Evolutionary conservation across 2,888 invertebrate species (phyloP).

Genomic region (Adineta ricciae): DNA sequence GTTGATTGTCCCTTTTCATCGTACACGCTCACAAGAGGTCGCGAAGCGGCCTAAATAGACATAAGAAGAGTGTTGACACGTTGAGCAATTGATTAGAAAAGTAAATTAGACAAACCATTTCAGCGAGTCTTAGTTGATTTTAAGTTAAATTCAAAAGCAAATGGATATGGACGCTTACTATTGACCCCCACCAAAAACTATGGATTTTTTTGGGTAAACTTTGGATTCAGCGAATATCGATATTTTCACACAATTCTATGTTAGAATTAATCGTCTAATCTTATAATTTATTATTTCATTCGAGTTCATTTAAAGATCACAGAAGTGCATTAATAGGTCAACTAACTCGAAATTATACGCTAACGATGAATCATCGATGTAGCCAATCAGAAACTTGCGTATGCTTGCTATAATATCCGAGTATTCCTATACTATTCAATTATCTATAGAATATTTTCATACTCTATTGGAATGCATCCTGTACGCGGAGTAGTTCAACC

Average conservation of each 20-base stretch:
- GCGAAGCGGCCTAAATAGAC: constrained; percentile 49
- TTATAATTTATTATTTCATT: background rate
- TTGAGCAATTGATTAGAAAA: background rate
- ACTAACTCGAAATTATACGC: background rate
- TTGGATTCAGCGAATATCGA: background rate
- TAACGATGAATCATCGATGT: background rate
- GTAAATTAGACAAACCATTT: background rate
- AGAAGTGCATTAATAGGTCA: background rate
- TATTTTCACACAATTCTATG: background rate
- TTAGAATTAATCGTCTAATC: background rate
- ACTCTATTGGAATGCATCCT: constrained; percentile 1
- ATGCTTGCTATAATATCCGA: no score
- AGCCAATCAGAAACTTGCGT: background rate
- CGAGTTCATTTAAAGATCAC: background rate
- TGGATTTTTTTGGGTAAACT: background rate
- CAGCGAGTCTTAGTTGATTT: background rate
- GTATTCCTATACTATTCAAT: no score
- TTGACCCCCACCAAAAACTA: background rate
- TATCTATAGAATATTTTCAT: no score
- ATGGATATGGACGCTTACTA: background rate
- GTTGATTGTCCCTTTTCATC: constrained; percentile 82
- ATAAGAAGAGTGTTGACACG: background rate
- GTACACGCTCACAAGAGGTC: constrained; percentile 89
- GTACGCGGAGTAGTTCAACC: constrained; percentile 25
- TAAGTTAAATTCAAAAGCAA: background rate